These are phyloP conservation scores for Meriones unguiculatus DNA, from an alignment of 2,113 vertebrate genomes.

Conservation along the genomic window DNA sequence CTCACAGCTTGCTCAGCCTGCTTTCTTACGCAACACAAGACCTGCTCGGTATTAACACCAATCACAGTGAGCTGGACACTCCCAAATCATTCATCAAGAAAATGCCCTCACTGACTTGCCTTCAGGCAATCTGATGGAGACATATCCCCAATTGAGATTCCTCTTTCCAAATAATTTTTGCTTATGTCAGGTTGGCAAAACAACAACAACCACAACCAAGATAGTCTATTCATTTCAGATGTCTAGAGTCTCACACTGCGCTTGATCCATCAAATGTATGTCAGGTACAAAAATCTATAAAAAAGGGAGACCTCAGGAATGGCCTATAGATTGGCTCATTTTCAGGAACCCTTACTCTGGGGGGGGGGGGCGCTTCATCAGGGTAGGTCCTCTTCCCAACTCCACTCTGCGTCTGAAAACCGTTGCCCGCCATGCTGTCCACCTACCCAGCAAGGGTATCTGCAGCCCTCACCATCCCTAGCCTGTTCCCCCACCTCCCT, in stretches of 20 bases:
- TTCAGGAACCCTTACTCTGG: neutral
- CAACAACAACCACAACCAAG: neutral
- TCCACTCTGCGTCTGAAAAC: neutral
- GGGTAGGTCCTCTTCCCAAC: rapidly evolving
- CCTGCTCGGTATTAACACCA: neutral
- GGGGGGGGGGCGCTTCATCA: rapidly evolving
- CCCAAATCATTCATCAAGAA: neutral
- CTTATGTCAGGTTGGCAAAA: neutral
- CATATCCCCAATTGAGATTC: neutral
- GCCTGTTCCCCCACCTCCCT: neutral
- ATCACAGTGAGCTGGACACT: neutral
- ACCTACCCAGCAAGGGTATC: neutral
- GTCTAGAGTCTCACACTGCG: neutral
- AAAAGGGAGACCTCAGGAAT: neutral
- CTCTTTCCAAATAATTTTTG: neutral
- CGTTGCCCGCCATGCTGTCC: no score
- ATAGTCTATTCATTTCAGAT: neutral
- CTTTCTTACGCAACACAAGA: neutral
- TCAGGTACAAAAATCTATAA: neutral
- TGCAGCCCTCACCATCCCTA: neutral
- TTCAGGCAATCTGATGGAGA: neutral
- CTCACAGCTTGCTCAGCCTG: neutral
- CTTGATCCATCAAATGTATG: neutral
- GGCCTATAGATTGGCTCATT: neutral
- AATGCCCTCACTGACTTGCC: neutral